These are phyloP conservation scores for Busseola fusca DNA, from an alignment of 2,888 invertebrate species.

Conservation along the genomic window DNA sequence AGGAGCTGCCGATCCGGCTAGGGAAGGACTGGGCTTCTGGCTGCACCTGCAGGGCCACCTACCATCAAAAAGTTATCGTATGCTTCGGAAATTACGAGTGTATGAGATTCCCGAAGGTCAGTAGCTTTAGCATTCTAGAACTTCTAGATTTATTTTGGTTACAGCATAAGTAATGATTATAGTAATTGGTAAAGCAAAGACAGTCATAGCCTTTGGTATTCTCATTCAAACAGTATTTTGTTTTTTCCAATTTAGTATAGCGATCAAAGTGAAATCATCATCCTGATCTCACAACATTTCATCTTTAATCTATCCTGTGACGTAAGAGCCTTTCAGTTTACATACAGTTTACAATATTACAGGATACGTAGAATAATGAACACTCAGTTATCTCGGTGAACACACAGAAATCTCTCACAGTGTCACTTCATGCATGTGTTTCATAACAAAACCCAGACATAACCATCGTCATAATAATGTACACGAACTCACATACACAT, in stretches of 20 bases:
- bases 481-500: slow-evolving; percentile 20
- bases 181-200: neutral
- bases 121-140: slow-evolving; percentile 18
- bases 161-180: neutral
- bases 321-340: slow-evolving; percentile 26
- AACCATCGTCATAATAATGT: slow-evolving; percentile 32
- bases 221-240: neutral
- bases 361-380: slow-evolving; percentile 44
- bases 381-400: slow-evolving; percentile 36
- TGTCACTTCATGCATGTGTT: slow-evolving; percentile 25
- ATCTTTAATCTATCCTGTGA: neutral
- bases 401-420: slow-evolving; percentile 37
- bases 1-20: slow-evolving; percentile 75
- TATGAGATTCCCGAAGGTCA: slow-evolving; percentile 83
- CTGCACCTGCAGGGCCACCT: slow-evolving; percentile 85
- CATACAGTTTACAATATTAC: slow-evolving; percentile 44
- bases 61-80: slow-evolving; percentile 74
- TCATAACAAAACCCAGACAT: slow-evolving; percentile 32
- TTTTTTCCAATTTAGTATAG: neutral
- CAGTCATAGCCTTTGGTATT: neutral
- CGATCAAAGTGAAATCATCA: neutral
- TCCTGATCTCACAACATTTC: neutral
- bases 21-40: slow-evolving; percentile 81
- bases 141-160: neutral
- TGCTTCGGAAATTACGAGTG: slow-evolving; percentile 89